Evolutionary conservation across 2,113 vertebrate genomes (phyloP).

Genomic region (Corythornis cristatus): DNA sequence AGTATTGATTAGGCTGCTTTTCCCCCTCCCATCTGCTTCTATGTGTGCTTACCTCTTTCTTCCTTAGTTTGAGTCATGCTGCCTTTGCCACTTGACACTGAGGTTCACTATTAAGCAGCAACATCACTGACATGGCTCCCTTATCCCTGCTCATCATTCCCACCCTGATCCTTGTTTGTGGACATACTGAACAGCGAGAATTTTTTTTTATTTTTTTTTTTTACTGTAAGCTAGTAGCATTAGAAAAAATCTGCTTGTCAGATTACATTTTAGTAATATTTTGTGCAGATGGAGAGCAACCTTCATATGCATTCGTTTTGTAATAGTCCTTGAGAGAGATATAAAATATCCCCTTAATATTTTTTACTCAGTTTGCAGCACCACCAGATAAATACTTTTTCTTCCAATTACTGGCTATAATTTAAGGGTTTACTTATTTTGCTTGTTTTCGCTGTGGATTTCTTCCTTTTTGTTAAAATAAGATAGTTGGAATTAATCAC

Average conservation of each 20-base stretch:
- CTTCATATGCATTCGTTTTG: background rate
- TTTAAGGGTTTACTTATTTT: background rate
- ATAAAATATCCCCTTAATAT: background rate
- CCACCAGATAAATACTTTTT: background rate
- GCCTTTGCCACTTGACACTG: background rate
- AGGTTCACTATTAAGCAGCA: background rate
- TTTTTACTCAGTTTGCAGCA: background rate
- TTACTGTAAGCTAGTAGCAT: background rate
- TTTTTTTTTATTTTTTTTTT: background rate
- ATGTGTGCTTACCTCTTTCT: background rate
- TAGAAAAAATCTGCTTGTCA: background rate
- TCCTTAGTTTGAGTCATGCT: background rate
- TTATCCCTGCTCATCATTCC: background rate
- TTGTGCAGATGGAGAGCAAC: background rate
- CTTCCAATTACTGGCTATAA: background rate
- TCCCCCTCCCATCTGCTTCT: background rate
- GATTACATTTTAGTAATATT: background rate
- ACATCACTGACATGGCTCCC: background rate
- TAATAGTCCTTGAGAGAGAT: background rate
- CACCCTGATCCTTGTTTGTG: background rate
- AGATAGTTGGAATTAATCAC: background rate
- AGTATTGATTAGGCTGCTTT: conserved; percentile 50
- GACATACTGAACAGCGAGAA: background rate
- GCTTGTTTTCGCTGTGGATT: background rate
- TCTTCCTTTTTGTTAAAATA: background rate